Percentiles rank a stretch among this genome's conserved stretches.
phyloP scores from a whole-genome alignment of 2,113 vertebrate species.

The Catharus bicknelli region DNA sequence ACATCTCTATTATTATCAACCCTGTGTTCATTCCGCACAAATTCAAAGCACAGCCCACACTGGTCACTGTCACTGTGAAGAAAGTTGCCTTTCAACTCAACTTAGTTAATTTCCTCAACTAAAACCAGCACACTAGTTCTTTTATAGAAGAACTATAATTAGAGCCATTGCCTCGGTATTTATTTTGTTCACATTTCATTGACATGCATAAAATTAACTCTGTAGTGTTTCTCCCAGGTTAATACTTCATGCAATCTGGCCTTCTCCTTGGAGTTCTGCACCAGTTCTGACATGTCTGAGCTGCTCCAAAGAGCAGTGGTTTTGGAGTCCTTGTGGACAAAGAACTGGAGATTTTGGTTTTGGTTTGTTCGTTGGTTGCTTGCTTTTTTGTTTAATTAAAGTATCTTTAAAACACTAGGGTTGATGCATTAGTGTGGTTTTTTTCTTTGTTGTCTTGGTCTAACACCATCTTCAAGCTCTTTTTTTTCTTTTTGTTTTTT shows the following conservation, averaged over 20 bases:
- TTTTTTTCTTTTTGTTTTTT: background rate
- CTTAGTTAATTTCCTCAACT: background rate
- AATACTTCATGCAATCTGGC: background rate
- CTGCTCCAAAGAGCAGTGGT: background rate
- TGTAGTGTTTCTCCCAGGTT: background rate
- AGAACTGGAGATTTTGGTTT: background rate
- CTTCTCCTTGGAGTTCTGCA: background rate
- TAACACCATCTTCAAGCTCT: background rate
- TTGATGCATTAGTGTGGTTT: background rate
- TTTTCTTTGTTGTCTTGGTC: background rate
- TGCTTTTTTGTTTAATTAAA: background rate
- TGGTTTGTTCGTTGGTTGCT: background rate
- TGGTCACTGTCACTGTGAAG: background rate
- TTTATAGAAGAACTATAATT: background rate
- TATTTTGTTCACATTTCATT: background rate
- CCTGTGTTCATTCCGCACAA: background rate
- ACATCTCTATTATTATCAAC: background rate
- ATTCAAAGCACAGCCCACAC: background rate
- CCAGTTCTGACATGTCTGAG: background rate
- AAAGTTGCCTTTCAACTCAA: background rate
- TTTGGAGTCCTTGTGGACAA: background rate
- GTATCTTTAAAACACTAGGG: background rate
- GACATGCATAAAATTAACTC: background rate
- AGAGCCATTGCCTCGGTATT: background rate
- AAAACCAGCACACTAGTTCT: background rate